A percentile compares a stretch with the other conserved stretches of the same genome.
Evolutionary conservation across 2,113 vertebrate genomes (phyloP).

Genomic region (Lycaon pictus): DNA sequence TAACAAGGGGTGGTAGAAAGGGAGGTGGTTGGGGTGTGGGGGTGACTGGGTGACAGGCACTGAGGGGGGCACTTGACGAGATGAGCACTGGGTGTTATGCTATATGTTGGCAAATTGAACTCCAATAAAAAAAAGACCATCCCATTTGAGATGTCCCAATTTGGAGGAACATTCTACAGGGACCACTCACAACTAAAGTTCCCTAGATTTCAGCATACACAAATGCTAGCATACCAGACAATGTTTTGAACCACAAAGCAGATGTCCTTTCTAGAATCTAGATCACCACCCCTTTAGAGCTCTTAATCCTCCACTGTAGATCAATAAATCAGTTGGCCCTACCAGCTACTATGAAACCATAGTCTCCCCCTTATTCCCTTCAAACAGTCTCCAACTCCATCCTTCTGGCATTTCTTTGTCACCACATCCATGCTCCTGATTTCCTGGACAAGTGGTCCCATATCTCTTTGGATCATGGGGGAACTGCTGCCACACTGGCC

Average conservation of each 20-base stretch:
- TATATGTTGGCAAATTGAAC: too few species aligned
- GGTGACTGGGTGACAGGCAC: too few species aligned
- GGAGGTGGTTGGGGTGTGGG: too few species aligned
- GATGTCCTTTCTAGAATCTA: not conserved
- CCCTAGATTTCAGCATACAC: not conserved
- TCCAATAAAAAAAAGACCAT: not conserved
- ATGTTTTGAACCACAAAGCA: not conserved
- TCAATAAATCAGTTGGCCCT: not conserved
- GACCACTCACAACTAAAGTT: not conserved
- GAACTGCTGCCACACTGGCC: not conserved
- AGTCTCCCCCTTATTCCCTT: not conserved
- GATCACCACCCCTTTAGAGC: not conserved
- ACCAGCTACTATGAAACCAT: not conserved
- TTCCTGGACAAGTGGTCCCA: not conserved
- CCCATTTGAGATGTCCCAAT: not conserved
- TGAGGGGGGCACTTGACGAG: too few species aligned
- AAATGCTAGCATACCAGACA: not conserved
- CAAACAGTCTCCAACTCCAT: not conserved
- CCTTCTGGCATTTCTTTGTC: not conserved
- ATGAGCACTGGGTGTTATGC: too few species aligned
- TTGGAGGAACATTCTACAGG: not conserved
- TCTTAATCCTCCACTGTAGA: not conserved
- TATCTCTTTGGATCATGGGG: not conserved
- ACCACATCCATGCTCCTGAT: not conserved
- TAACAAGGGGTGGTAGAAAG: too few species aligned